Percentiles rank a stretch among this genome's conserved stretches.
These are phyloP conservation scores for Aptenodytes forsteri DNA, from an alignment of 2,113 vertebrate species.

Conservation along the genomic window DNA sequence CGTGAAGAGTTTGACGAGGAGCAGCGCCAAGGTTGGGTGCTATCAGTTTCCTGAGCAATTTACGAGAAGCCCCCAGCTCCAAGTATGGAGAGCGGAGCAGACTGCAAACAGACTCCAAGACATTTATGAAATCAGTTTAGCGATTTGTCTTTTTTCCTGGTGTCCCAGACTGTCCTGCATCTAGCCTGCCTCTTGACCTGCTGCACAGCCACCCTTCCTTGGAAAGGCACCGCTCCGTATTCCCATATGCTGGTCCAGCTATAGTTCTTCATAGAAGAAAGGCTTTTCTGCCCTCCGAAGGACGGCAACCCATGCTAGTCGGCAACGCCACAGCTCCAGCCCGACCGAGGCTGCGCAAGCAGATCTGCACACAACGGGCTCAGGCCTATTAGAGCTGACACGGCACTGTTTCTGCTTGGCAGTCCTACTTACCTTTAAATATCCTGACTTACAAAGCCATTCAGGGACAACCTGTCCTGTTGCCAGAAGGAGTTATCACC, in stretches of 20 bases:
- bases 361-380: background rate
- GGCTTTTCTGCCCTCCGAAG: background rate
- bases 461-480: background rate
- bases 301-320: accelerated
- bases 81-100: background rate
- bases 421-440: constrained; percentile 1
- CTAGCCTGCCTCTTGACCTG: background rate
- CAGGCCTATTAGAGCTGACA: background rate
- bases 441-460: background rate
- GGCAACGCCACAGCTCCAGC: background rate
- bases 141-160: background rate
- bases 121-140: background rate
- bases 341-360: accelerated
- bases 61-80: background rate
- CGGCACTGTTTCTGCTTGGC: background rate
- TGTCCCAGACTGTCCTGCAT: background rate
- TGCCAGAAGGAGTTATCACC: constrained; percentile 34
- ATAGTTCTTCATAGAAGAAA: accelerated
- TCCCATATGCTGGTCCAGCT: background rate
- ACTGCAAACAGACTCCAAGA: background rate
- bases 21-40: background rate
- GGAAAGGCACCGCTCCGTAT: background rate
- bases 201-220: background rate
- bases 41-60: background rate
- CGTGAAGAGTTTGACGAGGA: background rate